These are phyloP conservation scores for Pedionomus torquatus DNA, from an alignment of 2,113 vertebrate species.

Conservation along the genomic window DNA sequence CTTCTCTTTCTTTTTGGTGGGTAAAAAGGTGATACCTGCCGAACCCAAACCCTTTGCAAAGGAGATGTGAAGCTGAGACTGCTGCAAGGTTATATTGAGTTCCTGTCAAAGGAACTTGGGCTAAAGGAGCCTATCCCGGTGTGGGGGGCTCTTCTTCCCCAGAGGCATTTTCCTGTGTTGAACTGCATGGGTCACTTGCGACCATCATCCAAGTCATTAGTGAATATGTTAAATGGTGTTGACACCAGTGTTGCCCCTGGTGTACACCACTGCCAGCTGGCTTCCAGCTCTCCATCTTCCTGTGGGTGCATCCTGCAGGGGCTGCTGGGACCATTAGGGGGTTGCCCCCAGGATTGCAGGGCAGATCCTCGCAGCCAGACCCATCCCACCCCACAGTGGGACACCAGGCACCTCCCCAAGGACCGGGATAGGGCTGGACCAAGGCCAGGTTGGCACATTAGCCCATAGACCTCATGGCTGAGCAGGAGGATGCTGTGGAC, in stretches of 20 bases:
- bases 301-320: background rate
- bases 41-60: background rate
- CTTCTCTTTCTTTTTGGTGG: background rate
- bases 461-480: rapidly evolving
- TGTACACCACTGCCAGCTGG: background rate
- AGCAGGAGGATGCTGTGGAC: background rate
- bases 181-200: background rate
- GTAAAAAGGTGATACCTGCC: background rate
- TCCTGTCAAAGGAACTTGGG: no score
- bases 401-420: background rate
- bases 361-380: background rate
- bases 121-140: background rate
- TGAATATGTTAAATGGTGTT: rapidly evolving
- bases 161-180: background rate
- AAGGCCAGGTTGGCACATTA: background rate
- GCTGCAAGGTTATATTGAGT: rapidly evolving
- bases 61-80: background rate
- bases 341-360: background rate
- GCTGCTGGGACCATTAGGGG: background rate
- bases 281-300: background rate
- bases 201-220: background rate
- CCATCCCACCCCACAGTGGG: background rate
- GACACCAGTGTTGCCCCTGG: background rate
- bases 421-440: no score
- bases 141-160: rapidly evolving